Percentiles rank a stretch among this genome's conserved stretches.
These are phyloP conservation scores for Xiphophorus couchianus DNA, from an alignment of 2,113 vertebrate genomes.

Conservation along the genomic window DNA sequence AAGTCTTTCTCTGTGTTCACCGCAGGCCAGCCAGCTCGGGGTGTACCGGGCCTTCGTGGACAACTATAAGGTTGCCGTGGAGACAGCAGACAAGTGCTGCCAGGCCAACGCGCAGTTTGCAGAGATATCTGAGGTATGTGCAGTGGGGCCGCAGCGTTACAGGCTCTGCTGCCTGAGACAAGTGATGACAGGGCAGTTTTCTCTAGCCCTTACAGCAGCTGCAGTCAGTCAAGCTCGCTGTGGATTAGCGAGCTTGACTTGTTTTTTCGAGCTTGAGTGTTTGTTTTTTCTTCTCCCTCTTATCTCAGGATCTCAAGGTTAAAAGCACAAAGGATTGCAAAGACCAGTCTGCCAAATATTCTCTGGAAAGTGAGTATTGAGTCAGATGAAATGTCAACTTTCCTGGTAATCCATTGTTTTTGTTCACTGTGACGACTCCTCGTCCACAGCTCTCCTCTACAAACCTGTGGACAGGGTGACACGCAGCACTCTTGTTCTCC, in stretches of 20 bases:
- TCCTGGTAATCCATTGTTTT: no score
- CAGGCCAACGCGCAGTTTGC: slow-evolving; percentile 97
- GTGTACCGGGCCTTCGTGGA: slow-evolving; percentile 99
- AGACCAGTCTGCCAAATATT: slow-evolving; percentile 90
- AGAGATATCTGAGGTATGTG: slow-evolving; percentile 96
- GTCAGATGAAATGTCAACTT: slow-evolving; percentile 18
- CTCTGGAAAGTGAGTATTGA: slow-evolving; percentile 91
- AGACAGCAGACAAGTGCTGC: slow-evolving; percentile 98
- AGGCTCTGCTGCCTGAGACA: slow-evolving; percentile 47
- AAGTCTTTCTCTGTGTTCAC: slow-evolving; percentile 15
- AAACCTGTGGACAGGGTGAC: slow-evolving; percentile 98
- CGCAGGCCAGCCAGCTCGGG: slow-evolving; percentile 95
- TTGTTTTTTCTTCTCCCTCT: slow-evolving; percentile 22
- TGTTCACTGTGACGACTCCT: slow-evolving; percentile 23
- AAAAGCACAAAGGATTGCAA: slow-evolving; percentile 93
- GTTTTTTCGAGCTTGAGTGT: no score
- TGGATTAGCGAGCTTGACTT: slow-evolving; percentile 37
- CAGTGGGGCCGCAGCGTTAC: slow-evolving; percentile 36
- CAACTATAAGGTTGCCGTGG: slow-evolving; percentile 98
- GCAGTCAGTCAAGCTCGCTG: slow-evolving; percentile 15
- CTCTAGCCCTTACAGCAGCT: slow-evolving; percentile 6
- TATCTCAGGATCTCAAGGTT: slow-evolving; percentile 90
- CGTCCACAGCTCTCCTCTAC: slow-evolving; percentile 90
- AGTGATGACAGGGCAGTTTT: slow-evolving; percentile 60
- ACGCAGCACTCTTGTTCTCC: slow-evolving; percentile 94